Evolutionary conservation across 2,113 vertebrate genomes (phyloP).

Genomic region (Scopus umbretta): DNA sequence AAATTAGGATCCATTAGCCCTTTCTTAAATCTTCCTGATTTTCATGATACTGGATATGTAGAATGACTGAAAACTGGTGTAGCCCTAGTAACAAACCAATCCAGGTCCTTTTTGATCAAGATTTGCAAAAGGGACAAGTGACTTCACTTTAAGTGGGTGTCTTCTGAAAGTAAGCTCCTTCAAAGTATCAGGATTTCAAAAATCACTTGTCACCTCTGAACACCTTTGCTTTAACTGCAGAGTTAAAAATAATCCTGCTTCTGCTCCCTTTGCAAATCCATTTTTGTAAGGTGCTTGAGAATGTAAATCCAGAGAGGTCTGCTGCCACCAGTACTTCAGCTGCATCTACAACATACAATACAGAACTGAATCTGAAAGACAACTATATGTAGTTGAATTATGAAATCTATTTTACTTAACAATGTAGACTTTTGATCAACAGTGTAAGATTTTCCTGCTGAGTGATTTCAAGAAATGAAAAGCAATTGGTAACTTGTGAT

Average conservation of each 20-base stretch:
- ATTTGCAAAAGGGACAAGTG: neutral
- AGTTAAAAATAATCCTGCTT: neutral
- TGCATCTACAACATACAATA: neutral
- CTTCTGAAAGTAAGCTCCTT: neutral
- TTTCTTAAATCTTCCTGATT: conserved; percentile 8
- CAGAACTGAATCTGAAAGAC: neutral
- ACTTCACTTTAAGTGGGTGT: neutral
- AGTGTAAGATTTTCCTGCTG: neutral
- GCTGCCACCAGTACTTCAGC: neutral
- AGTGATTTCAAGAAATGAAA: neutral
- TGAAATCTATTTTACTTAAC: neutral
- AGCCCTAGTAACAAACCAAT: neutral
- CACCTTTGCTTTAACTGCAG: neutral
- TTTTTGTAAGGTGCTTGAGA: neutral
- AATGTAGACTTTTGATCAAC: neutral
- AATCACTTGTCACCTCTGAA: neutral
- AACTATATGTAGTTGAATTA: neutral
- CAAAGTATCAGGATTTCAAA: neutral
- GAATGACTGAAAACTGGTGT: neutral
- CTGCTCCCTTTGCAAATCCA: neutral
- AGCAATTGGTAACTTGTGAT: neutral
- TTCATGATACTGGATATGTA: neutral
- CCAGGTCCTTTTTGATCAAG: neutral
- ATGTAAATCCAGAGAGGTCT: neutral
- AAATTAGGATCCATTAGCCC: conserved; percentile 26